Evolutionary conservation across 1,140 invertebrate genomes (phyloP).

Genomic region (Ectropis grisescens): DNA sequence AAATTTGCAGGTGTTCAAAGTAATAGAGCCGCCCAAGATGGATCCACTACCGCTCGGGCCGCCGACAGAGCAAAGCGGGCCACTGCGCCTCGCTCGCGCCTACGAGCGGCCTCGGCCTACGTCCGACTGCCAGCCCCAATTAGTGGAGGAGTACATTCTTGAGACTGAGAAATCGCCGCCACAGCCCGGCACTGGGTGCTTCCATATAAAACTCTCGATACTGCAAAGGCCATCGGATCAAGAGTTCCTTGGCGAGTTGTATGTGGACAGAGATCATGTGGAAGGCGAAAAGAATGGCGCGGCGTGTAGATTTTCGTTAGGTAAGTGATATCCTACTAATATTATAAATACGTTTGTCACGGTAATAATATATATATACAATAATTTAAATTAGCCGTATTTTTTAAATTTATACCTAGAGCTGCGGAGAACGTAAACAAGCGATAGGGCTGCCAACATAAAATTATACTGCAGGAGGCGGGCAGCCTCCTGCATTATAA

Average conservation of each 20-base stretch:
- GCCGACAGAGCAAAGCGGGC: constrained; percentile 40
- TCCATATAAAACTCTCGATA: constrained; percentile 89
- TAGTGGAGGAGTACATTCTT: constrained; percentile 90
- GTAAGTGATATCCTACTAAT: too few species aligned
- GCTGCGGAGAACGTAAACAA: too few species aligned
- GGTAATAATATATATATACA: background rate
- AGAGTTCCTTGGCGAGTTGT: constrained; percentile 90
- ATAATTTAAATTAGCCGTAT: background rate
- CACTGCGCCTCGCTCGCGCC: constrained; percentile 55
- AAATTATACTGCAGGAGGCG: too few species aligned
- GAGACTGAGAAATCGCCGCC: constrained; percentile 80
- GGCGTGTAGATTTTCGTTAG: constrained; percentile 82
- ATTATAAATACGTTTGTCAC: too few species aligned
- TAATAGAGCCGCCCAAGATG: constrained; percentile 55
- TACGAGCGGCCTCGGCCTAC: constrained; percentile 77
- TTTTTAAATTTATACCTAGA: too few species aligned
- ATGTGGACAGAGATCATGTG: constrained; percentile 88
- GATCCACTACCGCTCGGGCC: constrained; percentile 47
- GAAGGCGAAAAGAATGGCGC: constrained; percentile 87
- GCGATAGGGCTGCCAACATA: too few species aligned
- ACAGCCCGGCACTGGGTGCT: constrained; percentile 72
- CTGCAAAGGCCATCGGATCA: constrained; percentile 88
- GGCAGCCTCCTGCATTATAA: too few species aligned
- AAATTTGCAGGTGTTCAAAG: constrained; percentile 60
- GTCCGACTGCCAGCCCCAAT: constrained; percentile 83